A percentile compares a stretch with the other conserved stretches of the same genome.
Conservation (phyloP, 2,113 vertebrate species). For the Python bivittatus region DNA sequence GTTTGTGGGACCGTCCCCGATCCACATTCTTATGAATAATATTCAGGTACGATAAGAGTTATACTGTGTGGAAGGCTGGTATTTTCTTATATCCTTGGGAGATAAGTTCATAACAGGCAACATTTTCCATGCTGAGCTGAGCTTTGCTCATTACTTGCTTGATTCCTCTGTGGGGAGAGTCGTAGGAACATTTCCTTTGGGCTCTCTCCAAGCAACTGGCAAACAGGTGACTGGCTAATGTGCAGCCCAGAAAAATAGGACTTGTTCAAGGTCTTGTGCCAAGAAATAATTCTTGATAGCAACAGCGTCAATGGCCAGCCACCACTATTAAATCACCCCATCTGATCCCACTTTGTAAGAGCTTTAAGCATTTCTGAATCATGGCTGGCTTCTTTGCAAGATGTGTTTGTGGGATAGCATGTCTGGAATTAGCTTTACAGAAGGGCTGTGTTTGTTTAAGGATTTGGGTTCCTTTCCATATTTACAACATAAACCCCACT, state of each 20-base stretch:
- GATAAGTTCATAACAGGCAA: neutral
- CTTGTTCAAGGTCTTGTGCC: slow-evolving; percentile 18
- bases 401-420: neutral
- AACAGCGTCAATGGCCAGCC: slow-evolving; percentile 12
- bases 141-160: neutral
- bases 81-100: neutral
- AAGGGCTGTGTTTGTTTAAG: slow-evolving; percentile 33
- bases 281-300: slow-evolving; percentile 2
- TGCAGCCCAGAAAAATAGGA: slow-evolving; percentile 26
- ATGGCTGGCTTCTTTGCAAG: neutral
- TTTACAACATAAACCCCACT: slow-evolving; percentile 21
- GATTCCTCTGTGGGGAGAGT: neutral
- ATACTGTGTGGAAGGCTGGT: neutral
- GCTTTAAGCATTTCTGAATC: slow-evolving; percentile 25
- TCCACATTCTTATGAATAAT: neutral
- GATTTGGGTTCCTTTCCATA: neutral
- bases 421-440: slow-evolving; percentile 50
- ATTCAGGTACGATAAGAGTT: neutral
- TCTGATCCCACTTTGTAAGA: slow-evolving; percentile 7
- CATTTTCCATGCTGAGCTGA: neutral
- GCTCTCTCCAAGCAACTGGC: neutral
- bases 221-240: neutral
- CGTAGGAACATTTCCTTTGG: neutral
- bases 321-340: neutral
- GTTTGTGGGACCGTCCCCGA: neutral